Evolutionary conservation across 1,140 invertebrate species (phyloP).

Genomic region (Cheumatopsyche charites): DNA sequence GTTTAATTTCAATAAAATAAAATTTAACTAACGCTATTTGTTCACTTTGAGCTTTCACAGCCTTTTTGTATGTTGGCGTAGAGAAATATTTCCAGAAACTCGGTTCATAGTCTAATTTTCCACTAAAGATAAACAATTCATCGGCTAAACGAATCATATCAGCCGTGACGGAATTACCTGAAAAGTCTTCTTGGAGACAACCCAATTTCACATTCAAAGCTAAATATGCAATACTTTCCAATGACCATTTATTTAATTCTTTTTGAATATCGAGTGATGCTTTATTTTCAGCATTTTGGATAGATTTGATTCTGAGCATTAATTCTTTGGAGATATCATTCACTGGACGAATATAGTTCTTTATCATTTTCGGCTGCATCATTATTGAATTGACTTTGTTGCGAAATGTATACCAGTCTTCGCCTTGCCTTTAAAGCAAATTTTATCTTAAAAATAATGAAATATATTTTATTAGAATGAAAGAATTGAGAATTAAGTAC

Average conservation of each 20-base stretch:
- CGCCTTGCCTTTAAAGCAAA: conserved; percentile 13
- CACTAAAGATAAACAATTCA: conserved; percentile 64
- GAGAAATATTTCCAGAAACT: conserved; percentile 67
- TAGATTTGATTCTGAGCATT: conserved; percentile 59
- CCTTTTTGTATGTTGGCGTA: conserved; percentile 64
- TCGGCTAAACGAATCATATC: conserved; percentile 66
- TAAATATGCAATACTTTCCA: conserved; percentile 72
- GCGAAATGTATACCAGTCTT: conserved; percentile 33
- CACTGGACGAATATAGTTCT: conserved; percentile 20
- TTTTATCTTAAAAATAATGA: not conserved
- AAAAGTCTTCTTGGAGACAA: conserved; percentile 61
- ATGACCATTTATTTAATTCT: conserved; percentile 70
- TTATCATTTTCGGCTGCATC: conserved; percentile 23
- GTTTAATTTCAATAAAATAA: not conserved
- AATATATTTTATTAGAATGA: not conserved
- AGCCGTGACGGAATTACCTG: conserved; percentile 61
- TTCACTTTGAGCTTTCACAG: conserved; percentile 57
- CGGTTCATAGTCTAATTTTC: conserved; percentile 66
- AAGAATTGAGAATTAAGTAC: conserved; percentile 20
- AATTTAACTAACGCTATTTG: conserved; percentile 56
- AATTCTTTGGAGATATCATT: conserved; percentile 16
- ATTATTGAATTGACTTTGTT: conserved; percentile 30
- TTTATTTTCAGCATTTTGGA: conserved; percentile 61
- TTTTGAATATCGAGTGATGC: conserved; percentile 65
- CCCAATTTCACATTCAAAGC: conserved; percentile 71